phyloP scores from a whole-genome alignment of 1,140 invertebrate species.

The Aleiodes sp. region DNA sequence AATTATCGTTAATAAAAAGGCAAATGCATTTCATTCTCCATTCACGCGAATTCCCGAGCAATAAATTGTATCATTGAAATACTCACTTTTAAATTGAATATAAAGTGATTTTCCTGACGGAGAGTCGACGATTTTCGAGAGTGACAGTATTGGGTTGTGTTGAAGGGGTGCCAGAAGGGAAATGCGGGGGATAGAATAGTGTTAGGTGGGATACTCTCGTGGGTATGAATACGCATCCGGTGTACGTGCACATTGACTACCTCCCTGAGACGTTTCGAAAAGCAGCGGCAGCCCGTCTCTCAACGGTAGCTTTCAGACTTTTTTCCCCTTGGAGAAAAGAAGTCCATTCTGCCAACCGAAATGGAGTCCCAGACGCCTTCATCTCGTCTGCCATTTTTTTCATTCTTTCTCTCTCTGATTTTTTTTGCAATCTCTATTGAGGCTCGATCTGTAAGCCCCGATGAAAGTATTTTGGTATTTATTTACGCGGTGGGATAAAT shows the following conservation, averaged over 20 bases:
- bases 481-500: background rate
- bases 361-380: conserved; percentile 17
- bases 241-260: background rate
- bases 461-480: background rate
- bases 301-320: conserved; percentile 10
- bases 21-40: no score
- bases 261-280: background rate
- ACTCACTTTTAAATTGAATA: background rate
- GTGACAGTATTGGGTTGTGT: background rate
- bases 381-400: conserved; percentile 6
- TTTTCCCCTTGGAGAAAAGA: conserved; percentile 11
- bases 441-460: background rate
- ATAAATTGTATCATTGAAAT: no score
- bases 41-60: no score
- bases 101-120: background rate
- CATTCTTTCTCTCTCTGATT: background rate
- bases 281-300: conserved; percentile 14
- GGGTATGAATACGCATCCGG: conserved; percentile 17
- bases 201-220: background rate
- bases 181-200: background rate
- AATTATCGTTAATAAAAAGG: no score
- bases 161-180: background rate
- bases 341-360: conserved; percentile 17
- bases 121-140: background rate
- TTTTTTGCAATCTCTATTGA: conserved; percentile 13